Percentiles rank a stretch among this genome's conserved stretches.
These are phyloP conservation scores for Yoshiicerus persimilis DNA, from an alignment of 1,140 invertebrate genomes.

Conservation along the genomic window DNA sequence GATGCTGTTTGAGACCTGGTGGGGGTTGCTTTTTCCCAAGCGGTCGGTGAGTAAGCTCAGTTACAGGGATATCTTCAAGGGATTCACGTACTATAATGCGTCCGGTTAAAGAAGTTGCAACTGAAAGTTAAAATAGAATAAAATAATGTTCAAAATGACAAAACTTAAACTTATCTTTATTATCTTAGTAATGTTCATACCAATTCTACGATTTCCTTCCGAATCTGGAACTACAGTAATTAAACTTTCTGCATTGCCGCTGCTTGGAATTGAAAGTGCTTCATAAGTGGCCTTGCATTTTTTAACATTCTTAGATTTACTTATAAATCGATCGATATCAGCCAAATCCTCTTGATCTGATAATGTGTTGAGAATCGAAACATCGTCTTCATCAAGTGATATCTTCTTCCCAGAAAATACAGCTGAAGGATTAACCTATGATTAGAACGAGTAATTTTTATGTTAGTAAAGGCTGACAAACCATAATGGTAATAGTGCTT, in stretches of 20 bases:
- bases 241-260: background rate
- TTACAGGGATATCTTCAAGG: slow-evolving; percentile 19
- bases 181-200: background rate
- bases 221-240: background rate
- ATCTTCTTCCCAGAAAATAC: slow-evolving; percentile 37
- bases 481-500: no score
- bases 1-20: slow-evolving; percentile 34
- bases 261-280: background rate
- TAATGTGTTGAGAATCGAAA: background rate
- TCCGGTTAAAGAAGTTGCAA: slow-evolving; percentile 31
- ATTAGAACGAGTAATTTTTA: no score
- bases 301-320: background rate
- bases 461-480: no score
- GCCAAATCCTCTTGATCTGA: background rate
- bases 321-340: background rate
- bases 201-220: background rate
- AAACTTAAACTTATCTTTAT: no score
- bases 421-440: slow-evolving; percentile 24
- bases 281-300: background rate
- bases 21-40: slow-evolving; percentile 25
- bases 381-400: background rate
- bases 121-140: slow-evolving; percentile 24
- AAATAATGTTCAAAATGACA: background rate
- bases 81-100: slow-evolving; percentile 28
- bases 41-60: background rate